Conservation (phyloP, 2,113 vertebrate species). For the Spheniscus mendiculus region DNA sequence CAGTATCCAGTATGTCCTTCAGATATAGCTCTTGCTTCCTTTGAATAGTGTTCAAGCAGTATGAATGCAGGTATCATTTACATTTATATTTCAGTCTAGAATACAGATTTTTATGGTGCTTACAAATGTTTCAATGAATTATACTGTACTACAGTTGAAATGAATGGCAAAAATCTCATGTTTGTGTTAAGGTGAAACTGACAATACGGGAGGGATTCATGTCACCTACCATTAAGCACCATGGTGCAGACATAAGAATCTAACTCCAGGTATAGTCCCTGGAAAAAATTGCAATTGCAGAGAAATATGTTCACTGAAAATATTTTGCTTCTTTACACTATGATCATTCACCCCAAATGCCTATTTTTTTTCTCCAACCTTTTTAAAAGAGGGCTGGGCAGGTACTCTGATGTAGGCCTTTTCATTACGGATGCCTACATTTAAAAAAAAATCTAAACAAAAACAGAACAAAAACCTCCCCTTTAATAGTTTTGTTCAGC, state of each 20-base stretch:
- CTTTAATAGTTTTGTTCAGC: neutral
- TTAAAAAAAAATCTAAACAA: neutral
- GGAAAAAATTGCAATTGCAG: neutral
- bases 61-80: neutral
- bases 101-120: neutral
- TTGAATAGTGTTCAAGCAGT: neutral
- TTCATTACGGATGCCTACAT: neutral
- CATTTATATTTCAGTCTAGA: neutral
- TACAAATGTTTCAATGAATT: neutral
- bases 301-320: neutral
- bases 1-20: neutral
- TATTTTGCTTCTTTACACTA: neutral
- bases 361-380: neutral
- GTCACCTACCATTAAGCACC: neutral
- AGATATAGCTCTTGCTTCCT: neutral
- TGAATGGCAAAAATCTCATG: neutral
- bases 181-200: neutral
- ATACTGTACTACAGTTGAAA: neutral
- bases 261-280: neutral
- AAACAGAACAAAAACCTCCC: fast-evolving
- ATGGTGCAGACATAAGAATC: neutral
- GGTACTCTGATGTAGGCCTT: neutral
- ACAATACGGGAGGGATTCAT: neutral
- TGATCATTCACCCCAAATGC: neutral
- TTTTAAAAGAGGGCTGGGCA: neutral